A percentile compares a stretch with the other conserved stretches of the same genome.
Evolutionary conservation across 2,113 vertebrate species (phyloP).

Genomic region (Hypanus sabinus): DNA sequence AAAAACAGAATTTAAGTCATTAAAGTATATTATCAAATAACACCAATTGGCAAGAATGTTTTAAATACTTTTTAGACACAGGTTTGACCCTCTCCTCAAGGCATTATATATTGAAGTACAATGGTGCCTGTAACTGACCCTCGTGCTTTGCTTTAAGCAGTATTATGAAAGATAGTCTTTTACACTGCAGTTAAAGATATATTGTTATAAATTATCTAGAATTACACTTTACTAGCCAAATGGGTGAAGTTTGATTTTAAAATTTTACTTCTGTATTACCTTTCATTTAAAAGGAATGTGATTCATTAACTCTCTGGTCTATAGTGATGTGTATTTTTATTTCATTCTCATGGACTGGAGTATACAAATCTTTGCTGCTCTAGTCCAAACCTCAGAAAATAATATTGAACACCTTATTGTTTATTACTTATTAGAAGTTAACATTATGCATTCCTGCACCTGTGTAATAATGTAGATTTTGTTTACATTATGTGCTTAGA

Average conservation of each 20-base stretch:
- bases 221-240: neutral
- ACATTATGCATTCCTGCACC: neutral
- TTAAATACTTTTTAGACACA: neutral
- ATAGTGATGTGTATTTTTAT: neutral
- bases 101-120: neutral
- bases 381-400: neutral
- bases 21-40: neutral
- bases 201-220: neutral
- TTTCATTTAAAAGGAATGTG: neutral
- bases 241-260: neutral
- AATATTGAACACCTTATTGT: neutral
- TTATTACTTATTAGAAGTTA: neutral
- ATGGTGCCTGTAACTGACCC: neutral
- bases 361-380: neutral
- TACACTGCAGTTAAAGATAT: neutral
- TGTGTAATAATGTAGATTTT: conserved; percentile 16
- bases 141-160: neutral
- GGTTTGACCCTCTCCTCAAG: neutral
- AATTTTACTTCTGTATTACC: neutral
- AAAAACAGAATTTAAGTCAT: neutral
- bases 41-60: neutral
- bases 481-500: conserved; percentile 34
- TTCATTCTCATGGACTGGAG: neutral
- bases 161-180: neutral
- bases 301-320: neutral